Percentiles rank a stretch among this genome's conserved stretches.
phyloP scores from a whole-genome alignment of 2,113 vertebrate genomes.

The Nothocercus julius region DNA sequence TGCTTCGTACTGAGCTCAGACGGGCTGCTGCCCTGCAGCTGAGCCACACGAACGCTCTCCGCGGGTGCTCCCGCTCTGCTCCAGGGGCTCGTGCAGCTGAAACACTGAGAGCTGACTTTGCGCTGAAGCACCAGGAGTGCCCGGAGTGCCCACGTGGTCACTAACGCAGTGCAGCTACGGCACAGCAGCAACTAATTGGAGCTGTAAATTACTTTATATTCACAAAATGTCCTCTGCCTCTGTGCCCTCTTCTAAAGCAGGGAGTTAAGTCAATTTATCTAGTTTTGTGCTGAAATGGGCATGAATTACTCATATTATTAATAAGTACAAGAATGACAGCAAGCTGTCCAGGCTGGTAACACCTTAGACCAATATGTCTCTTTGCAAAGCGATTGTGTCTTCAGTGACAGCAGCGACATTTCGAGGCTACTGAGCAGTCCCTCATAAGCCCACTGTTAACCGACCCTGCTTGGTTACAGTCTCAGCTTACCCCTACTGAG shows the following conservation, averaged over 20 bases:
- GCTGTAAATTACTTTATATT: not conserved
- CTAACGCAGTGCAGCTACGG: not conserved
- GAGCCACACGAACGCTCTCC: not conserved
- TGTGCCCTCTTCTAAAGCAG: not conserved
- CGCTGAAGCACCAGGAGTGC: not conserved
- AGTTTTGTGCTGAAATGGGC: fast-evolving
- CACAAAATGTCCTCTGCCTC: not conserved
- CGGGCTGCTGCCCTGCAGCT: not conserved
- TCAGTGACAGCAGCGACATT: not conserved
- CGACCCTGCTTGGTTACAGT: not conserved
- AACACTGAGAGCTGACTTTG: not conserved
- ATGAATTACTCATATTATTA: not conserved
- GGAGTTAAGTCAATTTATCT: not conserved
- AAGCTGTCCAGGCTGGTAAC: not conserved
- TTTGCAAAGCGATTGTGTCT: not conserved
- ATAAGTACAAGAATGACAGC: not conserved
- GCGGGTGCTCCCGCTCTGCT: not conserved
- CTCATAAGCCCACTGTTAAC: not conserved
- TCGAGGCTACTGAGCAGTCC: not conserved
- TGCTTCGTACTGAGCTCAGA: not conserved
- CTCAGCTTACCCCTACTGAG: not conserved
- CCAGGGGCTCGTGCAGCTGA: not conserved
- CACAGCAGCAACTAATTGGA: not conserved
- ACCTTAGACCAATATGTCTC: not conserved
- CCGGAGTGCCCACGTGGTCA: not conserved